A percentile compares a stretch with the other conserved stretches of the same genome.
These are phyloP conservation scores for Neotoma lepida DNA, from an alignment of 2,113 vertebrate species.

Conservation along the genomic window DNA sequence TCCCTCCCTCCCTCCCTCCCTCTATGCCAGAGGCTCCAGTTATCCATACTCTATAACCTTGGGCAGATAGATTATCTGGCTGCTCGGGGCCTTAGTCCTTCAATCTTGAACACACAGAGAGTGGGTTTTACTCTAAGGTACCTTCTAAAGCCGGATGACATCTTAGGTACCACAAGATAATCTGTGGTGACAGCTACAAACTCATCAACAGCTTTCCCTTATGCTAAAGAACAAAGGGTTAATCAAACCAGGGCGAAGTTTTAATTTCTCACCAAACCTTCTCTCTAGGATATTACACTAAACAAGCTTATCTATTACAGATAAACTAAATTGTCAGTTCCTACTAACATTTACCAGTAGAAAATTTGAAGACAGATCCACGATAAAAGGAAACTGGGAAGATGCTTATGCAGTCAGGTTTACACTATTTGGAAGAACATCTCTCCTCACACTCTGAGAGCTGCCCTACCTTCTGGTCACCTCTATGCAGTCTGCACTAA, in stretches of 20 bases:
- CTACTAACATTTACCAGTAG: not conserved
- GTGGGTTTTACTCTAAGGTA: not conserved
- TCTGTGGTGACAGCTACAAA: not conserved
- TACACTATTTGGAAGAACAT: not conserved
- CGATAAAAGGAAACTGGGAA: not conserved
- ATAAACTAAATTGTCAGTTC: not conserved
- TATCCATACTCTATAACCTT: not conserved
- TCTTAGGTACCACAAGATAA: not conserved
- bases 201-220: slow-evolving; percentile 26
- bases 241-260: not conserved
- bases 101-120: not conserved
- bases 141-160: not conserved
- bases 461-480: not conserved
- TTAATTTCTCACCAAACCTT: not conserved
- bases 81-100: not conserved
- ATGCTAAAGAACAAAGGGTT: not conserved
- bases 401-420: not conserved
- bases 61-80: not conserved
- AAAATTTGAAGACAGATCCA: not conserved
- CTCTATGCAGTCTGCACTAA: not conserved
- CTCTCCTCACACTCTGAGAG: not conserved
- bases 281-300: not conserved
- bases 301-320: not conserved
- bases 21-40: not conserved
- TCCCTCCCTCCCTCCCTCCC: not conserved